Conservation (phyloP, 2,797 vertebrate genomes). For the Galaxias olidus region DNA sequence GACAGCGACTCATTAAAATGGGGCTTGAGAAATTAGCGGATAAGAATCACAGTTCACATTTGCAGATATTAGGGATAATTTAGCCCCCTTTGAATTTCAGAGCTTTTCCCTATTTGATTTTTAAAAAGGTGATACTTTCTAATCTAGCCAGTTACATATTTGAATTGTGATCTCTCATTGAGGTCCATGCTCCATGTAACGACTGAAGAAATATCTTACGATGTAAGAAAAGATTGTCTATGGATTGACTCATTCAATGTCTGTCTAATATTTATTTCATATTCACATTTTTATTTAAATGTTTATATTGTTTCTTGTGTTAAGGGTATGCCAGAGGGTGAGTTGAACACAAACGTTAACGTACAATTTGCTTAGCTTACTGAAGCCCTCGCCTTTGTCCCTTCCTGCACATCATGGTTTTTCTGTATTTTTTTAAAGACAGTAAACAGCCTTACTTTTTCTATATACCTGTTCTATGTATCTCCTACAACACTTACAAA, state of each 20-base stretch:
- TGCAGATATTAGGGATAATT: slow-evolving; percentile 71
- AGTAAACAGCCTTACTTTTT: slow-evolving; percentile 28
- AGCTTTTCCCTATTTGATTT: slow-evolving; percentile 33
- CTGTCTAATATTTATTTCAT: too few relatives aligned
- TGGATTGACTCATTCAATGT: too few relatives aligned
- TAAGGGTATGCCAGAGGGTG: too few relatives aligned
- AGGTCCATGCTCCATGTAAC: slow-evolving; percentile 11
- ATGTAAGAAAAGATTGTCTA: too few relatives aligned
- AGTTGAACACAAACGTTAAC: too few relatives aligned
- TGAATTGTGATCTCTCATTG: slow-evolving; percentile 16
- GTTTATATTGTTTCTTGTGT: too few relatives aligned
- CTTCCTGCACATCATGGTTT: slow-evolving; percentile 35
- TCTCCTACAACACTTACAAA: neutral
- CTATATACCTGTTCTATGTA: neutral
- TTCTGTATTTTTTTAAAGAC: slow-evolving; percentile 47
- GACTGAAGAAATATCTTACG: neutral
- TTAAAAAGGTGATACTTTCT: slow-evolving; percentile 21
- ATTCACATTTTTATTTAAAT: too few relatives aligned
- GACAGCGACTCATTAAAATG: slow-evolving; percentile 73
- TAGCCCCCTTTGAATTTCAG: slow-evolving; percentile 40
- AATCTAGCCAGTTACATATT: slow-evolving; percentile 12
- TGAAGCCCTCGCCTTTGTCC: neutral
- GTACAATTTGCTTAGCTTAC: too few relatives aligned
- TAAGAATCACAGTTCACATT: slow-evolving; percentile 74
- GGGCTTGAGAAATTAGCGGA: slow-evolving; percentile 75